Conservation (phyloP, 2,888 invertebrate genomes). For the Stratiomys singularior region DNA sequence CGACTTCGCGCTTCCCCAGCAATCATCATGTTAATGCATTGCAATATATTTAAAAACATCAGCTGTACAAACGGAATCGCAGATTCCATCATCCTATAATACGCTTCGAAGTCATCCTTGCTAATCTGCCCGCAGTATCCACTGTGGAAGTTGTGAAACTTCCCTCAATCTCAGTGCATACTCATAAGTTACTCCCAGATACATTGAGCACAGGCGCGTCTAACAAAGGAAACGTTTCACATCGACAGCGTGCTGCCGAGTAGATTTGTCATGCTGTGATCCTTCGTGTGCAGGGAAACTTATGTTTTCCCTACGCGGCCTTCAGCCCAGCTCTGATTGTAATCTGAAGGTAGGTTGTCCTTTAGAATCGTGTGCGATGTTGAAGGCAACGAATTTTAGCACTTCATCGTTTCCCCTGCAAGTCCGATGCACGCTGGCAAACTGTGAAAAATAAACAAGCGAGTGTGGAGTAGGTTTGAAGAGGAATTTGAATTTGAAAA, state of each 20-base stretch:
- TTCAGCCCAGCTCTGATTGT: constrained; percentile 27
- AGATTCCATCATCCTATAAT: neutral
- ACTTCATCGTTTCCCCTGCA: neutral
- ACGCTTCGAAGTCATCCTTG: constrained; percentile 11
- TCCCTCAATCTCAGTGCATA: neutral
- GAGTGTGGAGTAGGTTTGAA: too few relatives aligned
- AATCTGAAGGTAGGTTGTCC: neutral
- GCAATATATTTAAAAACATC: neutral
- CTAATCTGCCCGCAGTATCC: neutral
- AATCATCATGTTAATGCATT: neutral
- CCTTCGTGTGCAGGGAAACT: neutral
- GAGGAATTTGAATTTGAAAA: too few relatives aligned
- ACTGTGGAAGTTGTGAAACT: neutral
- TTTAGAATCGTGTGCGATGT: neutral
- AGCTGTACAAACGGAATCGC: neutral
- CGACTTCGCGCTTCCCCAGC: neutral
- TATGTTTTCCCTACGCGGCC: constrained; percentile 10
- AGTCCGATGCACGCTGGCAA: neutral
- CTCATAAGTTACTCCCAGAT: neutral
- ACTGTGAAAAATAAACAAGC: neutral
- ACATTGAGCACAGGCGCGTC: neutral
- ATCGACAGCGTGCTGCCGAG: constrained; percentile 29
- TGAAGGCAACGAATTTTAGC: neutral
- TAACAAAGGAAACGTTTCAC: neutral
- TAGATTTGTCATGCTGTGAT: constrained; percentile 34